Evolutionary conservation across 2,888 invertebrate genomes (phyloP), one percentile per base, ranked within the genome.

Genomic region (Drosophila testacea): DNA sequence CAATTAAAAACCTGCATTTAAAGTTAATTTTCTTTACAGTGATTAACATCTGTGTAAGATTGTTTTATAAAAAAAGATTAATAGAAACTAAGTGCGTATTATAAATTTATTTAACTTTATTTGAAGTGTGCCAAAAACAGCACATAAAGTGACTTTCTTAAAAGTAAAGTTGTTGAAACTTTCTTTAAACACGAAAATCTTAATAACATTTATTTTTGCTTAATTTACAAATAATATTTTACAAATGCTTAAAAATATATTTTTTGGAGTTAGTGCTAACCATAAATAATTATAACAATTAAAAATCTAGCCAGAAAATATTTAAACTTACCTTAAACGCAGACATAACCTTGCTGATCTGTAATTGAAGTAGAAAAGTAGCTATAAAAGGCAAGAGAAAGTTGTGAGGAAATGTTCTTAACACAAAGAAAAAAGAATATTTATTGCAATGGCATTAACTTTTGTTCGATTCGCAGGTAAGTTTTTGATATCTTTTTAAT

Each of bases 381-480:
- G 32, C 32, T 22, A 39, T 22, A 2, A 16, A 42, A 22, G 5
- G 4, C 6, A 13, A 39, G 6, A 3, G 13, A 39, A 13, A 2
- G 16, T 13, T 16, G 41, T 10, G 10, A 10, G 10, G 22, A 39
- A 13, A 39, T 22, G 6, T 36, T 22, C 11, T n/a, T 6, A 10
- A 22, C 16, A 16, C 16, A 30, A 28, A 6, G 28, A n/a, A 0
- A 28, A 3, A 28, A 2, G 11, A 13, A 48, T 30, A 27, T 27
- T 13, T 32, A 16, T 6, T 6, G 16, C 11, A 16, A 41, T 22
- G 7, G 9, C n/a, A 47, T 36, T 11, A 57, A 30, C 30, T 9
- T 30, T 16, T 13, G 13, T 16, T n/a, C n/a, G n/a, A 48, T 48
- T 22, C 38, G 7, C 59, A 59, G 59, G 48, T 48, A 30, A 48